Base-by-base conservation (phyloP, 2,888 invertebrate genomes). In the Diachrysia chrysitis region DNA sequence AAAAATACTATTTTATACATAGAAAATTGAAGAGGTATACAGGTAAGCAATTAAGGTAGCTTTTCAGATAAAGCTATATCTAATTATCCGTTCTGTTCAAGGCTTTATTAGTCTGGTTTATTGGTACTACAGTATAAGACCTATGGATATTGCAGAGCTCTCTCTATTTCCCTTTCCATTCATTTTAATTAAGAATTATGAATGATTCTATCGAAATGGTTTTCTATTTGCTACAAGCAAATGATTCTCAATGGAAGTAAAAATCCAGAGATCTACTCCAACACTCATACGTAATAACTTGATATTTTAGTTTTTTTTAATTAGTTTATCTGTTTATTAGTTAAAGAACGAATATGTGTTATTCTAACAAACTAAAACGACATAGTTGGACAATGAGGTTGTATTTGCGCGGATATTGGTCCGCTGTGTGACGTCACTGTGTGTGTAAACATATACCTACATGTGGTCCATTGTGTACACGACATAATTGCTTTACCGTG, bases 401-500 rank as follows among this genome's bases (percentile, higher is more conserved):
- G 48, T 51, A 21, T 19, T 19, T 51, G 48, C 48, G 48, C 48
- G 48, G 21, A 51, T 51, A 51, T 51, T 51, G 12, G 48, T 51
- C 12, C 10, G 48, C 17, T 14, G 5, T n/a, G 48, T 51, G 48
- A 51, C 48, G 48, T 51, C 48, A 51, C 48, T 19, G 14, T 46
- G 25, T 46, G 23, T 23, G 42, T 25, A 46, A 12, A 48, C 25
- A 46, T 12, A 58, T 46, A 35, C 19, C 48, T 17, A 35, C 19
- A 58, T 17, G 58, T 58, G 46, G 46, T 14, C n/a, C 29, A 12
- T 46, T 23, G 35, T 29, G 2, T 53, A 57, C 46, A 10, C 59
- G 53, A 56, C 32, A 70, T 69, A 57, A 69, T 58, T 17, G 19
- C 55, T 48, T 54, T 58, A 53, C 55, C 55, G 42, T 76, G 60